Evolutionary conservation across 2,797 vertebrate genomes (phyloP), one percentile per base, ranked within the genome.

Genomic region (Lates japonicus): DNA sequence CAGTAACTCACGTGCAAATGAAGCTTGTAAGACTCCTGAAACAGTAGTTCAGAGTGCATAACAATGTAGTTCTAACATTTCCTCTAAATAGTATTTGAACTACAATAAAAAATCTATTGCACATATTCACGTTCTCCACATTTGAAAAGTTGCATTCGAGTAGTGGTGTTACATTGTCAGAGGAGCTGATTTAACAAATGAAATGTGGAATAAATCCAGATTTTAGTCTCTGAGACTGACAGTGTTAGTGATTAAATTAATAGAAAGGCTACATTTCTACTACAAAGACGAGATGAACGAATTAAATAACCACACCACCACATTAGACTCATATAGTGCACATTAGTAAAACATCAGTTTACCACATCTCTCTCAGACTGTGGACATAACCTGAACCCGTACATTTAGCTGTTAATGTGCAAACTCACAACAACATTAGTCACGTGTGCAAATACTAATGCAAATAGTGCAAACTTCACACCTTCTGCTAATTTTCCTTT

Each of bases 1-100:
- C 57, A 73, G 51, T 52, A 57, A 17, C 44, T 81, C 25, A 29
- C 33, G 89, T 92, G 90, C 90, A 93, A 93, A 91, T 62, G 41
- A 8, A 71, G 80, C 85, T 65, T 64, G 7, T 41, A 31, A 46
- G 39, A 76, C 52, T 55, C 35, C 65, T 52, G 17, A 84, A 74
- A 82, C 62, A 70, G 46, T 55, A 31, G 3, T 62, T 76, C 33
- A 76, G 70, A 73, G 77, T 88, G 83, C 83, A 88, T 51, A 68
- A 70, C 29, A n/a, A 59, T 65, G 61, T 20, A 51, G 44, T 60
- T n/a, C 29, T 41, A 67, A 68, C 9, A 64, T 49, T 77, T 14
- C 19, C 63, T 65, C 48, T 35, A 12, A 63, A 61, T 20, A 70
- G 39, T 46, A 68, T 75, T 57, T 55, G 39, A 51, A 55, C 46